Conservation (phyloP, 2,888 invertebrate species). For the Pseudococcus longispinus region DNA sequence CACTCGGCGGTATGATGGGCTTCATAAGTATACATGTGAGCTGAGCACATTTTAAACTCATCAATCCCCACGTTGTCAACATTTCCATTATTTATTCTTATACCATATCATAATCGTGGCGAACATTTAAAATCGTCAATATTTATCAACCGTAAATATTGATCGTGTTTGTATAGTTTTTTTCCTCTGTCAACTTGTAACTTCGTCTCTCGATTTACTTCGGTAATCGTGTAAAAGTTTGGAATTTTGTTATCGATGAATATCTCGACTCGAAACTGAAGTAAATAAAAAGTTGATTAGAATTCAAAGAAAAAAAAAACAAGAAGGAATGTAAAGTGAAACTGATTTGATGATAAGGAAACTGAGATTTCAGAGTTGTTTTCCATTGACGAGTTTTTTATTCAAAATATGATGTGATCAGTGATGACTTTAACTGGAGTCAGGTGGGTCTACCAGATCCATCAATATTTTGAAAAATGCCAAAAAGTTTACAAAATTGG, state of each 20-base stretch:
- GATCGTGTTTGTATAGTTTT: neutral
- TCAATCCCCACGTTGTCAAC: constrained; percentile 29
- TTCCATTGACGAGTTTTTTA: no score
- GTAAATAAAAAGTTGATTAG: neutral
- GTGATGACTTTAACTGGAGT: no score
- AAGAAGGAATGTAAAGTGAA: no score
- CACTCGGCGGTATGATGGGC: neutral
- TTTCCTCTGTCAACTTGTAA: neutral
- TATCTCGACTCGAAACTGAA: neutral
- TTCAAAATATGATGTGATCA: no score
- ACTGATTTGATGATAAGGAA: no score
- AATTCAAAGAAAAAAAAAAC: neutral
- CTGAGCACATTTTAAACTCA: constrained; percentile 30
- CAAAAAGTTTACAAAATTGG: no score
- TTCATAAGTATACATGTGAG: neutral
- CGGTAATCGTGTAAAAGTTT: no score
- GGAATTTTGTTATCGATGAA: no score
- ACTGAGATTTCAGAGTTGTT: no score
- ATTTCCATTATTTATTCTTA: constrained; percentile 21
- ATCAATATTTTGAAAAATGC: no score
- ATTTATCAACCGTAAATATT: constrained; percentile 8
- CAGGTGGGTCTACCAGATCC: no score
- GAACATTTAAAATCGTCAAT: constrained; percentile 13
- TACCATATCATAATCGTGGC: constrained; percentile 3
- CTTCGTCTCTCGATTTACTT: neutral